Conservation (phyloP, 2,797 vertebrate genomes). For the Gastrophryne carolinensis region DNA sequence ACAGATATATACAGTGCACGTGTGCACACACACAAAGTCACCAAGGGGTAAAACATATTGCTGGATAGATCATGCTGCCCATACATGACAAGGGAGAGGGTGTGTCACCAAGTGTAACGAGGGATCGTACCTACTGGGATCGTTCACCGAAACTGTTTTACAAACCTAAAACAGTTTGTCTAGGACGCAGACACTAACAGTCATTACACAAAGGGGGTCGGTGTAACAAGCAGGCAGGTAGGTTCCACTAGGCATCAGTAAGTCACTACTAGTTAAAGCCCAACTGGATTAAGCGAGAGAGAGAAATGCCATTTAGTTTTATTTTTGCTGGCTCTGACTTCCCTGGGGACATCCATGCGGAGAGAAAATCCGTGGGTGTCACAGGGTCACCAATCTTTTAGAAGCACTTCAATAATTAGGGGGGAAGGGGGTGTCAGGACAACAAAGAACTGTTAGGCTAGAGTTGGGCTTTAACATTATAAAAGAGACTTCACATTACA, state of each 20-base stretch:
- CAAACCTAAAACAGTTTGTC: slow-evolving; percentile 62
- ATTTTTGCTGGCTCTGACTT: too few relatives aligned
- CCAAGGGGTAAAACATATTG: slow-evolving; percentile 55
- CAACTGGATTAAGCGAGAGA: too few relatives aligned
- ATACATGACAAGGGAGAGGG: not conserved
- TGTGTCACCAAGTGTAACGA: not conserved
- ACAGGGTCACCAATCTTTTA: too few relatives aligned
- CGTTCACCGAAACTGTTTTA: slow-evolving; percentile 61
- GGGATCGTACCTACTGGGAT: not conserved
- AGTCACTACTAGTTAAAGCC: too few relatives aligned
- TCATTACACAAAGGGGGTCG: slow-evolving; percentile 1
- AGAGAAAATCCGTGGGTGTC: too few relatives aligned
- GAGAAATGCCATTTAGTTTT: too few relatives aligned
- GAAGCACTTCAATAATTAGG: too few relatives aligned
- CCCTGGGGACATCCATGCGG: too few relatives aligned
- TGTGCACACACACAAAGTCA: not conserved
- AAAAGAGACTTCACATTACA: too few relatives aligned
- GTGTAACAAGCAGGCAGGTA: not conserved
- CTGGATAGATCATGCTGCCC: slow-evolving; percentile 30
- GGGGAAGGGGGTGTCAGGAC: too few relatives aligned
- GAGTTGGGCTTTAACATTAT: too few relatives aligned
- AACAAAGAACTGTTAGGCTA: too few relatives aligned
- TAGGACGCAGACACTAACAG: not conserved
- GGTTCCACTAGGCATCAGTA: not conserved
- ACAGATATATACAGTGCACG: slow-evolving; percentile 40